Conservation (phyloP, 2,113 vertebrate genomes). For the Neolamprologus brichardi region DNA sequence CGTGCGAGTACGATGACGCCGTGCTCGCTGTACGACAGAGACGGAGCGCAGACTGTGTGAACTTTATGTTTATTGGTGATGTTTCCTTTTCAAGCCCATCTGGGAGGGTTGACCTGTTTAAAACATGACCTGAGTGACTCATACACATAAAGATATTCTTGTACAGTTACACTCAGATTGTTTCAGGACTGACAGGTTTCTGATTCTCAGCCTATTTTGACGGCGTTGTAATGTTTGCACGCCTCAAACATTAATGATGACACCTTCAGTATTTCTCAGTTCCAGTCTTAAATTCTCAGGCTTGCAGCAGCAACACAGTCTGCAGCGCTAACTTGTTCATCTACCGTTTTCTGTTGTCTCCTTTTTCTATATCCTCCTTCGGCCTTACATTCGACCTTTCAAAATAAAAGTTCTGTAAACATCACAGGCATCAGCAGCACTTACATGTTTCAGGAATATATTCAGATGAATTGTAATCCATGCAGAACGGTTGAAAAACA, state of each 20-base stretch:
- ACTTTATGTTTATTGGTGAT: background rate
- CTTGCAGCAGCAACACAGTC: too few species aligned
- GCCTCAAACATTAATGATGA: too few species aligned
- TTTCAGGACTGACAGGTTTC: background rate
- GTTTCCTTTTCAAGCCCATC: background rate
- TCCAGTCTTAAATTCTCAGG: too few species aligned
- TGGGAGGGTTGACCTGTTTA: too few species aligned
- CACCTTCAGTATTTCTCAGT: too few species aligned
- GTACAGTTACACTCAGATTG: background rate
- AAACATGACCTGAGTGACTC: background rate
- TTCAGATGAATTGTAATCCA: background rate
- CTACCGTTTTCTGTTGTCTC: too few species aligned
- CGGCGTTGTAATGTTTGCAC: too few species aligned
- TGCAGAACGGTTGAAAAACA: background rate
- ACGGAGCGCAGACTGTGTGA: background rate
- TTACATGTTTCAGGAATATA: background rate
- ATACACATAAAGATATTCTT: background rate
- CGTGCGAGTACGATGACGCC: background rate
- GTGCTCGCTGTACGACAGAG: background rate
- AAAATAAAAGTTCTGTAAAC: too few species aligned
- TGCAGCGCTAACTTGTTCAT: too few species aligned
- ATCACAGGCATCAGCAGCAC: background rate
- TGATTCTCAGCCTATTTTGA: background rate
- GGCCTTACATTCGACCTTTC: too few species aligned
- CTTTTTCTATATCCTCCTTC: too few species aligned